These are phyloP conservation scores for Aythya baeri DNA, from an alignment of 2,113 vertebrate species.

Conservation along the genomic window DNA sequence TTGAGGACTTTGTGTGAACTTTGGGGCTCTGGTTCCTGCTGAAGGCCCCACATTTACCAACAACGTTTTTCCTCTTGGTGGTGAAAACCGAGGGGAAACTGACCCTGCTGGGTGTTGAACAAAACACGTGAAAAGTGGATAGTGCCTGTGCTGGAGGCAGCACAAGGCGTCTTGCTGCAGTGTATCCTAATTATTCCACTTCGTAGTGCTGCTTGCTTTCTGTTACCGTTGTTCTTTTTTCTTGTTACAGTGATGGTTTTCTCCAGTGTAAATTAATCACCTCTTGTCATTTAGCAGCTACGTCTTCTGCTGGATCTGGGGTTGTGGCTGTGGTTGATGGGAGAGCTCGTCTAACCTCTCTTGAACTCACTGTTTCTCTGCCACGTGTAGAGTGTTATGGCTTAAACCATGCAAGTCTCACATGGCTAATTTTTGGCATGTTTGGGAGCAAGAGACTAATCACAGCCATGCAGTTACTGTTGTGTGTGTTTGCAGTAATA, in stretches of 20 bases:
- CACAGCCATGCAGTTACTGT: background rate
- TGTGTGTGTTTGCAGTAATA: background rate
- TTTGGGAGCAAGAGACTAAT: background rate
- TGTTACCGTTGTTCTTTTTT: background rate
- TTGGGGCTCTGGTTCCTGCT: background rate
- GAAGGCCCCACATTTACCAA: background rate
- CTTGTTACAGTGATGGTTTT: background rate
- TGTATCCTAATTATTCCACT: background rate
- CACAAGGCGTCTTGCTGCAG: background rate
- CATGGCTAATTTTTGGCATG: background rate
- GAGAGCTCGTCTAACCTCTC: background rate
- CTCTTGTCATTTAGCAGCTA: background rate
- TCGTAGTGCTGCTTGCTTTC: background rate
- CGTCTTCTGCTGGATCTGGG: background rate
- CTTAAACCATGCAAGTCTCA: background rate
- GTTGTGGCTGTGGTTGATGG: background rate
- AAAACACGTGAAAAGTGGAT: background rate
- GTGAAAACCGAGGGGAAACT: background rate
- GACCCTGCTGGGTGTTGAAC: fast-evolving
- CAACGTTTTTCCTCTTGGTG: fast-evolving
- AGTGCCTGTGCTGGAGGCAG: background rate
- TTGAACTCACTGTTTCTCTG: background rate
- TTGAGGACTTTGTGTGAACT: background rate
- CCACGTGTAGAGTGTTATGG: background rate
- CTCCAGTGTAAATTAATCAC: background rate